phyloP scores from a whole-genome alignment of 1,140 invertebrate genomes.

The Trichonephila clavata region DNA sequence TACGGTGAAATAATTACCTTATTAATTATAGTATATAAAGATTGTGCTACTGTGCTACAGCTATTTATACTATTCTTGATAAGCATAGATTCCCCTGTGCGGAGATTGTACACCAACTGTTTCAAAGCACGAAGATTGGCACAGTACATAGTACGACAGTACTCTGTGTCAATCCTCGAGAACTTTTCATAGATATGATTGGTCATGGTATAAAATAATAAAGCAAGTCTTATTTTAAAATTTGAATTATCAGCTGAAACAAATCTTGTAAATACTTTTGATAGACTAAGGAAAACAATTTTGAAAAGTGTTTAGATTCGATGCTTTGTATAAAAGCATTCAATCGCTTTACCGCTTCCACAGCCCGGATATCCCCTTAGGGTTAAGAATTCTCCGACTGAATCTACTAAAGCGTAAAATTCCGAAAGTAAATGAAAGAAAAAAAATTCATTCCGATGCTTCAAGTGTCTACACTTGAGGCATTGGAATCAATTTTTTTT shows the following conservation, averaged over 20 bases:
- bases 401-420: conserved; percentile 35
- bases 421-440: conserved; percentile 38
- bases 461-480: conserved; percentile 30
- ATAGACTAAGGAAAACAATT: background rate
- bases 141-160: no score
- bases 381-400: background rate
- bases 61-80: no score
- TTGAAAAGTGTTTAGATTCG: conserved; percentile 5
- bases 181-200: no score
- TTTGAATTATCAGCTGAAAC: background rate
- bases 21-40: no score
- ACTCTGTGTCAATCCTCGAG: no score
- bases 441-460: conserved; percentile 4
- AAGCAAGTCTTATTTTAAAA: background rate
- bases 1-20: no score
- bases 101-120: no score
- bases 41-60: no score
- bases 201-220: no score
- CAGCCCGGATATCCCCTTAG: background rate
- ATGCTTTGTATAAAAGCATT: background rate
- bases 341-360: background rate
- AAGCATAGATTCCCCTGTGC: no score
- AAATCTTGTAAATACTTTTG: background rate
- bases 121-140: no score
- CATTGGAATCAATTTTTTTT: conserved; percentile 23